These are phyloP conservation scores for Crotalus helleri DNA, from an alignment of 2,113 vertebrate species.

Conservation along the genomic window DNA sequence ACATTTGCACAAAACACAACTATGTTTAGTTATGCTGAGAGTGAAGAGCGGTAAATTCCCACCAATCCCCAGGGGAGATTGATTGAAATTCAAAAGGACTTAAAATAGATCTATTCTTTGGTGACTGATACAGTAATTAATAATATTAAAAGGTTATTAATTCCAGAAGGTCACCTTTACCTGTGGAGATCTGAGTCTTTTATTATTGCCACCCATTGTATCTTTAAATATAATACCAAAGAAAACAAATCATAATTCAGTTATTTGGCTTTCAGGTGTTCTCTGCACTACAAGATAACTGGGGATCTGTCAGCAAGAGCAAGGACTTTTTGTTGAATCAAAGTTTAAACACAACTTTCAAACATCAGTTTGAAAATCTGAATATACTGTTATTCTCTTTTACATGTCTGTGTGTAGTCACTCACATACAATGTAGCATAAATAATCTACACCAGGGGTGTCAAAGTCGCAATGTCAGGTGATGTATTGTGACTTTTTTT, in stretches of 20 bases:
- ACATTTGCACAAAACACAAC: slow-evolving; percentile 2
- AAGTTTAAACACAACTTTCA: not conserved
- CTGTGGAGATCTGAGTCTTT: not conserved
- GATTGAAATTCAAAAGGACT: slow-evolving; percentile 8
- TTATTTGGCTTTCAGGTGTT: not conserved
- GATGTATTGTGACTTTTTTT: too few species aligned
- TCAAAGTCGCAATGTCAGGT: too few species aligned
- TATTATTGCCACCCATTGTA: not conserved
- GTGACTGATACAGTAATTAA: not conserved
- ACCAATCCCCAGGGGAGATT: not conserved
- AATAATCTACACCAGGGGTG: too few species aligned
- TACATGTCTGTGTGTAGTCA: not conserved
- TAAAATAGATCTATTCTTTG: not conserved
- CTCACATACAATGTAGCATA: not conserved
- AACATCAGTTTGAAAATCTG: not conserved
- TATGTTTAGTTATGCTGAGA: not conserved
- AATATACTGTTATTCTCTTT: not conserved
- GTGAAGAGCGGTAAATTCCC: not conserved
- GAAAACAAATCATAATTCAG: not conserved
- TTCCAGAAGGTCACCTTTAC: not conserved
- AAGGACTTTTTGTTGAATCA: not conserved
- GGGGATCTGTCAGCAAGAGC: not conserved
- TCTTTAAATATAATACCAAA: not conserved
- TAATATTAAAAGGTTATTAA: not conserved
- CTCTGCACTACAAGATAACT: not conserved